Conservation (phyloP, 2,797 vertebrate genomes). For the Lycodopsis pacificus region DNA sequence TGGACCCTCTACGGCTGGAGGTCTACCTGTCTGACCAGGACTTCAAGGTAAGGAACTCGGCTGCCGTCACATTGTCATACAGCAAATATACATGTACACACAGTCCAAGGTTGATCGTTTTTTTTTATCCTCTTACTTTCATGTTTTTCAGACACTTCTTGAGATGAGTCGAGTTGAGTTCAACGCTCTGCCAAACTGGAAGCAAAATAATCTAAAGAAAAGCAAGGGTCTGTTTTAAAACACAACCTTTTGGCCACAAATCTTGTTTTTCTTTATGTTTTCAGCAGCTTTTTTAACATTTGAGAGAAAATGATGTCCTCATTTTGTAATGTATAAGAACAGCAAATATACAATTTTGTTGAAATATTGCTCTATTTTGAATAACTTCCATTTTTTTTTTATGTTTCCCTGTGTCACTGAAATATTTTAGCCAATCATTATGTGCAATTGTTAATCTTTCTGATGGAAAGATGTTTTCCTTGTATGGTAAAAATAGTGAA, state of each 20-base stretch:
- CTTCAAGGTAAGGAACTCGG: constrained; percentile 79
- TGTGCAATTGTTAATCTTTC: constrained; percentile 72
- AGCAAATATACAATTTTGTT: constrained; percentile 68
- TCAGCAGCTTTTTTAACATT: constrained; percentile 51
- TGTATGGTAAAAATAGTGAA: constrained; percentile 42
- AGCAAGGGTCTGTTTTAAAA: constrained; percentile 85
- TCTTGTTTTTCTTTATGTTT: constrained; percentile 18
- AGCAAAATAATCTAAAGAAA: constrained; percentile 88
- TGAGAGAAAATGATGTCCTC: constrained; percentile 14
- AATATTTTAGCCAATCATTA: constrained; percentile 62
- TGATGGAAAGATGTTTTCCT: constrained; percentile 24
- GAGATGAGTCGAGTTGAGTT: constrained; percentile 86
- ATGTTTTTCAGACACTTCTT: constrained; percentile 78
- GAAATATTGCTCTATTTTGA: constrained; percentile 59
- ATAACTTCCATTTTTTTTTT: constrained; percentile 39
- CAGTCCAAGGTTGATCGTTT: no score
- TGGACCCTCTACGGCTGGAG: constrained; percentile 86
- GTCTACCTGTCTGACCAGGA: constrained; percentile 86
- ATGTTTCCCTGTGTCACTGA: constrained; percentile 29
- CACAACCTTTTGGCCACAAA: constrained; percentile 16
- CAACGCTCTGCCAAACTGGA: constrained; percentile 86
- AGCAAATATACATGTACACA: neutral
- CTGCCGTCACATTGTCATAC: neutral
- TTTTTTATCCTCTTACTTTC: neutral
- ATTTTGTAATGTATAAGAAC: constrained; percentile 55